Conservation (phyloP, 1,140 invertebrate species). For the Dinothrombium tinctorium region DNA sequence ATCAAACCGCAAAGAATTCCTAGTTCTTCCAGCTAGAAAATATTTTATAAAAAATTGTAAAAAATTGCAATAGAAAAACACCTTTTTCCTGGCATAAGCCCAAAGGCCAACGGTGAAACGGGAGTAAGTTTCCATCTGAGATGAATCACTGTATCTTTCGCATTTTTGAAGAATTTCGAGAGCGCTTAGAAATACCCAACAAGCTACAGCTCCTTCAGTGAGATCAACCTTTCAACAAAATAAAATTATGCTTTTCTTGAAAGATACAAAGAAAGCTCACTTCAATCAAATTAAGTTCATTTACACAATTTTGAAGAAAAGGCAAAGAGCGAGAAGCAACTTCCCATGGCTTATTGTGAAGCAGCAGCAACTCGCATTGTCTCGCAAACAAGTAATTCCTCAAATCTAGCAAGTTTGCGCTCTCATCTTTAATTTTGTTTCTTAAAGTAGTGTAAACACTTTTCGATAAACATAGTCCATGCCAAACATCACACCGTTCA, state of each 20-base stretch:
- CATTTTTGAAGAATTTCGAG: constrained; percentile 56
- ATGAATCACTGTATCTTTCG: constrained; percentile 19
- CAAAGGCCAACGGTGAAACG: constrained; percentile 66
- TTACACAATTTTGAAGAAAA: constrained; percentile 60
- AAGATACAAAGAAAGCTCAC: constrained; percentile 22
- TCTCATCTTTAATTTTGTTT: constrained; percentile 4
- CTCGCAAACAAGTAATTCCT: constrained; percentile 80
- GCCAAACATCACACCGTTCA: constrained; percentile 8
- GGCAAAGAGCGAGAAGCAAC: constrained; percentile 56
- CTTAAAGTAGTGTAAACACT: constrained; percentile 1
- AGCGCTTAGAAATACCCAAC: constrained; percentile 78
- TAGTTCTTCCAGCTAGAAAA: constrained; percentile 43
- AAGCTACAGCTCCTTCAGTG: constrained; percentile 56
- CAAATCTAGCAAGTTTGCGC: constrained; percentile 44
- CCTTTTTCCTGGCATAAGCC: constrained; percentile 78
- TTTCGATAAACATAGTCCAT: constrained; percentile 12
- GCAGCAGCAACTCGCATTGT: constrained; percentile 62
- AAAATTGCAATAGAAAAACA: constrained; percentile 20
- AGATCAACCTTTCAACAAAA: constrained; percentile 22
- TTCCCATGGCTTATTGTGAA: constrained; percentile 37
- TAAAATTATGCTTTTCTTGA: neutral
- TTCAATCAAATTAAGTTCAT: constrained; percentile 52
- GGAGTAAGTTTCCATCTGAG: constrained; percentile 41
- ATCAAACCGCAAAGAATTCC: constrained; percentile 75
- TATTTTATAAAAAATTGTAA: constrained; percentile 5